Percentiles rank a stretch among this genome's conserved stretches.
Conservation (phyloP, 2,888 invertebrate genomes). For the Phymatocera aterrima region DNA sequence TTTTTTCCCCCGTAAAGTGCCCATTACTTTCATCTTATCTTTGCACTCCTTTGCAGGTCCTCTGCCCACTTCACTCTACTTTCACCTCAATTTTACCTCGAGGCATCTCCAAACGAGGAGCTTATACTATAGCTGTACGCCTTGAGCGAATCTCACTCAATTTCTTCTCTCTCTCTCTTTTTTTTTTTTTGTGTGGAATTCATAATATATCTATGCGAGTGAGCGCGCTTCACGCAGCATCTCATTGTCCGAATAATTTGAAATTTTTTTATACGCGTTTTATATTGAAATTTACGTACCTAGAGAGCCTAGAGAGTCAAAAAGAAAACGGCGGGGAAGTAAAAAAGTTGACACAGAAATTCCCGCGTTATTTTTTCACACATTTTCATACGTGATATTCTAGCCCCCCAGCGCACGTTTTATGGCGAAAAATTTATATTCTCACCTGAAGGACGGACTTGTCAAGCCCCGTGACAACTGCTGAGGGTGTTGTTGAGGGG, state of each 20-base stretch:
- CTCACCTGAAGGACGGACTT: slow-evolving; percentile 84
- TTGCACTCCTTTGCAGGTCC: slow-evolving; percentile 11
- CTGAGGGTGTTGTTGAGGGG: slow-evolving; percentile 74
- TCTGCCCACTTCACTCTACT: slow-evolving; percentile 11
- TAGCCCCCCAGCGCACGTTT: background rate
- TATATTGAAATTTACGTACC: too few relatives aligned
- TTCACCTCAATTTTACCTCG: slow-evolving; percentile 38
- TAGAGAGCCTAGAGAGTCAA: too few relatives aligned
- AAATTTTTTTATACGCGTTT: too few relatives aligned
- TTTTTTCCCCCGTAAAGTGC: background rate
- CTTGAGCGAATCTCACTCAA: too few relatives aligned
- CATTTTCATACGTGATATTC: background rate
- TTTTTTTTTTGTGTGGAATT: too few relatives aligned
- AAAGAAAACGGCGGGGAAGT: too few relatives aligned
- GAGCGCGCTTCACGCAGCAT: too few relatives aligned
- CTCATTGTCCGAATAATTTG: too few relatives aligned
- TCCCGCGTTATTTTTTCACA: too few relatives aligned
- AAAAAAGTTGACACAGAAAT: too few relatives aligned
- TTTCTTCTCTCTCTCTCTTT: too few relatives aligned
- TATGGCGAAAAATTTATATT: slow-evolving; percentile 47
- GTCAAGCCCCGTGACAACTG: slow-evolving; percentile 83
- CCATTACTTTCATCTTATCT: slow-evolving; percentile 38
- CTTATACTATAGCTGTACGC: background rate
- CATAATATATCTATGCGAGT: too few relatives aligned
- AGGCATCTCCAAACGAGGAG: slow-evolving; percentile 2